A percentile compares a stretch with the other conserved stretches of the same genome.
Conservation (phyloP, 2,113 vertebrate species). For the Bujurquina vittata region DNA sequence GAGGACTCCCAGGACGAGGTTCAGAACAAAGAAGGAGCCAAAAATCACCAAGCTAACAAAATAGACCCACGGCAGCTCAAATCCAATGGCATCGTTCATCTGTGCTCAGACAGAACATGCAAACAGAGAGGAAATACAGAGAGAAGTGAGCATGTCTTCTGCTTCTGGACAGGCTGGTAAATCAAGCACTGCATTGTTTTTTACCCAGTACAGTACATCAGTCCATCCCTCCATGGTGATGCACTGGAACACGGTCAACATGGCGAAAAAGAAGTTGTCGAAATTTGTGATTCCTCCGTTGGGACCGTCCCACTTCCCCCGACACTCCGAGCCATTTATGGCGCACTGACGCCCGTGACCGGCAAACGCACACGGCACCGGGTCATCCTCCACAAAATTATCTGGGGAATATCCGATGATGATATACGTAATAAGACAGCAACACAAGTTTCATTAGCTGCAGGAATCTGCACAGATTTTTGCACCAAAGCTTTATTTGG, state of each 20-base stretch:
- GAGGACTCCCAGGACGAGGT: slow-evolving; percentile 92
- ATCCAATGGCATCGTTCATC: slow-evolving; percentile 94
- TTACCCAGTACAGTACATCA: slow-evolving; percentile 91
- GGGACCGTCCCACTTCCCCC: slow-evolving; percentile 88
- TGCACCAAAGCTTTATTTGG: too few species aligned
- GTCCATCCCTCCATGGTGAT: slow-evolving; percentile 96
- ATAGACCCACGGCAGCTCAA: slow-evolving; percentile 92
- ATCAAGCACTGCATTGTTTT: fast-evolving
- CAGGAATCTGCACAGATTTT: too few species aligned
- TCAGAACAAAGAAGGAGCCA: slow-evolving; percentile 94
- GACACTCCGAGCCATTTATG: slow-evolving; percentile 85
- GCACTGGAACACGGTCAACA: slow-evolving; percentile 92
- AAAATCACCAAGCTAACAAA: slow-evolving; percentile 94
- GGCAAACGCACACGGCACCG: slow-evolving; percentile 86
- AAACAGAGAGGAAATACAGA: neutral
- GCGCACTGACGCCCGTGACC: slow-evolving; percentile 85
- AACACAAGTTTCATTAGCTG: too few species aligned
- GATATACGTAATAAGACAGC: too few species aligned
- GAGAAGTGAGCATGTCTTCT: neutral
- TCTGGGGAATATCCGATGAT: slow-evolving; percentile 66
- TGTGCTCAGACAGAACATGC: slow-evolving; percentile 41
- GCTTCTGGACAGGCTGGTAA: neutral
- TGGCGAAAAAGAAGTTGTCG: slow-evolving; percentile 95
- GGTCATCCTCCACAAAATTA: slow-evolving; percentile 86
- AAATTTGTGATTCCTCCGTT: slow-evolving; percentile 94